Conservation (phyloP, 2,888 invertebrate genomes). For the Anarsia innoxiella region DNA sequence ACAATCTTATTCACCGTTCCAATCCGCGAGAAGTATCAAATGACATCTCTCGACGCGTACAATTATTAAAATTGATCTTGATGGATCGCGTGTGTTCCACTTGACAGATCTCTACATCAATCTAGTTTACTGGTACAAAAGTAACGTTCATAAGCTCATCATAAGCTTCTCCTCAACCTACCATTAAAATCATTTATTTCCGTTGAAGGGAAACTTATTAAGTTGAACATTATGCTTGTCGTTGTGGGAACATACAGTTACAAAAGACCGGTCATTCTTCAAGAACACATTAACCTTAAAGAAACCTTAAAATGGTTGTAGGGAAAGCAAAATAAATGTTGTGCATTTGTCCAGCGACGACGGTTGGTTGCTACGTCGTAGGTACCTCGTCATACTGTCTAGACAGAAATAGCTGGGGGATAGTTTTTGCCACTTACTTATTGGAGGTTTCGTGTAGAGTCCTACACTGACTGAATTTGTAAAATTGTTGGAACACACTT, state of each 20-base stretch:
- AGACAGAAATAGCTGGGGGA: constrained; percentile 22
- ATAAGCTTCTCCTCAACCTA: too few species aligned
- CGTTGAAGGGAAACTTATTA: constrained; percentile 3
- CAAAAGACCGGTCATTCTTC: constrained; percentile 2
- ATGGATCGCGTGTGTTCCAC: constrained; percentile 6
- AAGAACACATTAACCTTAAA: constrained; percentile 3
- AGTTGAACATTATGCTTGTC: not conserved
- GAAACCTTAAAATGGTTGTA: constrained; percentile 20
- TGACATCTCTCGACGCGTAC: constrained; percentile 4
- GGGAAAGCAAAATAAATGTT: constrained; percentile 20
- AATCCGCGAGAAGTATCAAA: not conserved
- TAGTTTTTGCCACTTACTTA: constrained; percentile 16
- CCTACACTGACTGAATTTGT: too few species aligned
- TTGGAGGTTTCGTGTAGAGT: too few species aligned
- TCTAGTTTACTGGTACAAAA: not conserved
- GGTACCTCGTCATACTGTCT: constrained; percentile 15
- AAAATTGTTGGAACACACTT: too few species aligned
- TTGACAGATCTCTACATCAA: constrained; percentile 2
- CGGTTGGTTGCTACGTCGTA: constrained; percentile 5
- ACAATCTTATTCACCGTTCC: constrained; percentile 30
- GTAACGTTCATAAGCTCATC: too few species aligned
- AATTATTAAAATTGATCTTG: constrained; percentile 3
- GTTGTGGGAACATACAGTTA: not conserved
- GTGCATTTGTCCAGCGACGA: constrained; percentile 21
- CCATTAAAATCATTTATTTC: too few species aligned